A percentile compares a stretch with the other conserved stretches of the same genome.
These are phyloP conservation scores for Encarsia formosa DNA, from an alignment of 2,888 invertebrate genomes.

Conservation along the genomic window DNA sequence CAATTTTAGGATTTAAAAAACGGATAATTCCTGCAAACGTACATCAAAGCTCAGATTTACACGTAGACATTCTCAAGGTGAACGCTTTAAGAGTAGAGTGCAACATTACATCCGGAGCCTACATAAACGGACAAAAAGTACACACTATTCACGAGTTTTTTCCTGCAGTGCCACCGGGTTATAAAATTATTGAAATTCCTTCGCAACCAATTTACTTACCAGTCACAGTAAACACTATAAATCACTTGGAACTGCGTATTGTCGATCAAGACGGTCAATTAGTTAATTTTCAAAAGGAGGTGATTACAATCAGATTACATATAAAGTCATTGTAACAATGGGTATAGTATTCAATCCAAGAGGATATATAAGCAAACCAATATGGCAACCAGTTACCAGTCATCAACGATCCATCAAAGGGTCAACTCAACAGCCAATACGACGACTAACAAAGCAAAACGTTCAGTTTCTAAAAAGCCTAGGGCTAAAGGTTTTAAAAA, in stretches of 20 bases:
- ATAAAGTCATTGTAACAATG: not conserved
- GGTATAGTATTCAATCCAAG: not conserved
- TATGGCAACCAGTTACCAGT: not conserved
- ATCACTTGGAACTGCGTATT: slow-evolving; percentile 28
- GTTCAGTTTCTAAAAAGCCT: not conserved
- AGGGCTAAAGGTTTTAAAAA: not conserved
- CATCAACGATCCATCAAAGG: slow-evolving; percentile 1
- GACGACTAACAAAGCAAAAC: too few relatives aligned
- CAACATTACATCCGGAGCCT: too few relatives aligned
- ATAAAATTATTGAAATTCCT: slow-evolving; percentile 39
- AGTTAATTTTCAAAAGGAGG: slow-evolving; percentile 30
- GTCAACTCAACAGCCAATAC: not conserved
- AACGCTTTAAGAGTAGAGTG: too few relatives aligned
- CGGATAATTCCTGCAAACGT: too few relatives aligned
- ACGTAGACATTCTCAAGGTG: too few relatives aligned
- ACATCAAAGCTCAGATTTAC: too few relatives aligned
- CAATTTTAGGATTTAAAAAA: too few relatives aligned
- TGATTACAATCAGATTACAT: slow-evolving; percentile 29
- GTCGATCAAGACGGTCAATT: slow-evolving; percentile 29
- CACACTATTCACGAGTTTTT: slow-evolving; percentile 12
- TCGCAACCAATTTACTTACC: slow-evolving; percentile 30
- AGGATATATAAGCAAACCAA: not conserved
- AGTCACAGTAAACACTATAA: slow-evolving; percentile 23
- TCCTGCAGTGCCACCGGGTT: slow-evolving; percentile 33
- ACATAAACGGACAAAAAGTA: not conserved